Conservation (phyloP, 1,140 invertebrate species). For the Augochlora pura region DNA sequence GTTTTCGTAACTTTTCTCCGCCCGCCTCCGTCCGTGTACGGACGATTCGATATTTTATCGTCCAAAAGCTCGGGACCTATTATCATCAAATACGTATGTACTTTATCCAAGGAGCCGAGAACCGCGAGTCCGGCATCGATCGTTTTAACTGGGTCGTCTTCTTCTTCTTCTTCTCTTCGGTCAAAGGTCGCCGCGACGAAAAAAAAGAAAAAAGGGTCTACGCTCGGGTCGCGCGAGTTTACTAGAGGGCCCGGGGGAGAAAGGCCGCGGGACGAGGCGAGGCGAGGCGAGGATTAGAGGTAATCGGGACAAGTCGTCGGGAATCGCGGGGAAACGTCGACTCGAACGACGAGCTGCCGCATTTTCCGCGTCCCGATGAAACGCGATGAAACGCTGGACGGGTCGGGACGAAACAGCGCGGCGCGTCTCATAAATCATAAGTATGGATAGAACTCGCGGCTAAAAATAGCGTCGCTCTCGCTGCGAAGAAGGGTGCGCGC, state of each 20-base stretch:
- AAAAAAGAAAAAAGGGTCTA: slow-evolving; percentile 2
- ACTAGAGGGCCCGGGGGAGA: background rate
- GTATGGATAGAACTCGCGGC: slow-evolving; percentile 32
- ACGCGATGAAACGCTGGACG: too few species aligned
- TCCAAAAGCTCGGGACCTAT: background rate
- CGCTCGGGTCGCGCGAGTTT: background rate
- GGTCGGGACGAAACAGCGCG: slow-evolving; percentile 15
- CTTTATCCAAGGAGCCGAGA: background rate
- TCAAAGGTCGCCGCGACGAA: slow-evolving; percentile 33
- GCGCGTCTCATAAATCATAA: slow-evolving; percentile 53
- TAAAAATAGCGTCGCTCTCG: slow-evolving; percentile 4
- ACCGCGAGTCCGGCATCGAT: slow-evolving; percentile 48
- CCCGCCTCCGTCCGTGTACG: too few species aligned
- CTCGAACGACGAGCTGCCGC: background rate
- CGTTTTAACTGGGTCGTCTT: slow-evolving; percentile 50
- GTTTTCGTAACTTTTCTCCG: too few species aligned
- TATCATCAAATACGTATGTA: slow-evolving; percentile 3
- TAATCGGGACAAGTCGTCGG: background rate
- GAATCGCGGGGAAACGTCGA: background rate
- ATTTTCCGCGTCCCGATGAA: background rate
- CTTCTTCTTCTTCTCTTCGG: slow-evolving; percentile 7
- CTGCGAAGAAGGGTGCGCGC: background rate
- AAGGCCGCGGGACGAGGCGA: background rate
- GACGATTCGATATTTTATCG: too few species aligned
- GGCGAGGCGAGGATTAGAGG: background rate